Evolutionary conservation across 2,888 invertebrate genomes (phyloP).

Genomic region (Ectropis crepuscularia): DNA sequence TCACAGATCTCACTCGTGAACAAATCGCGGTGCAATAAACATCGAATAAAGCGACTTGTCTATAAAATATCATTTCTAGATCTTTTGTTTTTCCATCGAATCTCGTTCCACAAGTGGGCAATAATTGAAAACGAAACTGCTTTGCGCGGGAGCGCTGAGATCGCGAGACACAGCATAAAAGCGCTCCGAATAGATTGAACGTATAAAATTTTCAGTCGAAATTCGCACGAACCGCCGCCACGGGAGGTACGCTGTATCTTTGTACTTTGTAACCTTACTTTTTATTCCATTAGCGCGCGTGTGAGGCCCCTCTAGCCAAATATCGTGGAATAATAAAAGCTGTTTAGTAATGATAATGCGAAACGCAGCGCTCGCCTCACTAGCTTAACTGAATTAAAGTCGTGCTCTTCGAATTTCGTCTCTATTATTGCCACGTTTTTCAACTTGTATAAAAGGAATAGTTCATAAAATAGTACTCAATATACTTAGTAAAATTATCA

Average conservation of each 20-base stretch:
- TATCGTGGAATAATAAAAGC: slow-evolving; percentile 84
- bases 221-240: slow-evolving; percentile 80
- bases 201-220: slow-evolving; percentile 84
- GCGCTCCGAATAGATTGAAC: slow-evolving; percentile 83
- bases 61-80: slow-evolving; percentile 83
- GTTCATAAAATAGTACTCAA: too few relatives aligned
- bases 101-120: slow-evolving; percentile 84
- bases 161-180: slow-evolving; percentile 82
- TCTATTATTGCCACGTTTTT: slow-evolving; percentile 65
- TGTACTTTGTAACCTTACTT: slow-evolving; percentile 85
- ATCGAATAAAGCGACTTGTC: slow-evolving; percentile 79
- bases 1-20: slow-evolving; percentile 77
- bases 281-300: slow-evolving; percentile 84
- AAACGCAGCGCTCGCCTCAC: slow-evolving; percentile 70
- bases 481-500: too few relatives aligned
- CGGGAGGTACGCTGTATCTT: slow-evolving; percentile 82
- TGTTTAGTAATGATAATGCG: slow-evolving; percentile 83
- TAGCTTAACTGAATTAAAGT: slow-evolving; percentile 77
- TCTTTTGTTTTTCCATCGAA: slow-evolving; percentile 80
- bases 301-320: slow-evolving; percentile 82
- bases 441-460: too few relatives aligned
- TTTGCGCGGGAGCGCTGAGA: slow-evolving; percentile 72
- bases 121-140: slow-evolving; percentile 85
- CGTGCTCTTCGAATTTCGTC: slow-evolving; percentile 66
- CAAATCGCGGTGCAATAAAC: slow-evolving; percentile 81